Percentiles rank a stretch among this genome's conserved stretches.
Conservation (phyloP, 2,113 vertebrate species). For the Petroica traversi region DNA sequence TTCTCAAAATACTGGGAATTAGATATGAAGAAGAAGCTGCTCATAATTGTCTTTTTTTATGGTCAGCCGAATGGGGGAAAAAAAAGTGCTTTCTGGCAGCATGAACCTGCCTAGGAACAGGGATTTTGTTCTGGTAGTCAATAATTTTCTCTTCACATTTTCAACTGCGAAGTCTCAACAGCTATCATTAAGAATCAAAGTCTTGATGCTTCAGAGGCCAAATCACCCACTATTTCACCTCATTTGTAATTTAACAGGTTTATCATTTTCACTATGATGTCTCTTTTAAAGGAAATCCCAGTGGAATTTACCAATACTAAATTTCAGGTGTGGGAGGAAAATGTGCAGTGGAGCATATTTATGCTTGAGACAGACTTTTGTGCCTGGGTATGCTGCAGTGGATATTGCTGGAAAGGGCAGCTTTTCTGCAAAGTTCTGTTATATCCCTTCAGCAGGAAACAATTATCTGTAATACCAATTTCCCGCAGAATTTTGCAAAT, state of each 20-base stretch:
- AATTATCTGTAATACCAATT: constrained; percentile 63
- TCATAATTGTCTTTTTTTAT: neutral
- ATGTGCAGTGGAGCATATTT: neutral
- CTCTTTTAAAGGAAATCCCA: neutral
- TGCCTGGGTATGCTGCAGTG: neutral
- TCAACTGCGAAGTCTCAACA: neutral
- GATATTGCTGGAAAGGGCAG: constrained; percentile 47
- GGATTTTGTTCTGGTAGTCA: neutral
- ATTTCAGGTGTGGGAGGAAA: neutral
- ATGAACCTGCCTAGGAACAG: neutral
- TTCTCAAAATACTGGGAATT: neutral
- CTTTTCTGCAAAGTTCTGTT: constrained; percentile 45
- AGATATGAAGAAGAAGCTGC: neutral
- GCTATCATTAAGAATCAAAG: neutral
- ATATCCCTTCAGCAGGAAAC: constrained; percentile 55
- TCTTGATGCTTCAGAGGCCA: neutral
- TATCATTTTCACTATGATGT: neutral
- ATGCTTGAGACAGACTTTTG: neutral
- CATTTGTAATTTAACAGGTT: neutral
- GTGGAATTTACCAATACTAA: neutral
- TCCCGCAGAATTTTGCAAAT: constrained; percentile 61
- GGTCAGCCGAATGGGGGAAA: neutral
- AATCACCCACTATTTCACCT: neutral
- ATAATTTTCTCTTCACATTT: neutral
- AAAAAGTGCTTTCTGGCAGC: neutral